Conservation (phyloP, 2,797 vertebrate species). For the Mionectes olivaceus region DNA sequence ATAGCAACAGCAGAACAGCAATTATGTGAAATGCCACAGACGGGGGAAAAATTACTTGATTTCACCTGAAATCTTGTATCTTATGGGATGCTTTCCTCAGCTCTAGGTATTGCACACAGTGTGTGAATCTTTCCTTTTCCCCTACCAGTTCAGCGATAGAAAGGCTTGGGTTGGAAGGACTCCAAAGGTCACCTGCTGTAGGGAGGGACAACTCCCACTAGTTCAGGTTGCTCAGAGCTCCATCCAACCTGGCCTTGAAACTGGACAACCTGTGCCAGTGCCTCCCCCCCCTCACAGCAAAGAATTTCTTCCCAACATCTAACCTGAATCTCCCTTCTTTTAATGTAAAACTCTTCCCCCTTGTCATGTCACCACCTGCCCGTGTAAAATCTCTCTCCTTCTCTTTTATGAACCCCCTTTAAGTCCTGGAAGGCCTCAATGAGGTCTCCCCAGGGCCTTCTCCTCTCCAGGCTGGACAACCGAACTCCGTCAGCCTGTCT, state of each 20-base stretch:
- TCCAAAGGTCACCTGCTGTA: neutral
- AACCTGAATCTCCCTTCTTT: neutral
- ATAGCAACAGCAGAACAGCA: neutral
- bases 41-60: neutral
- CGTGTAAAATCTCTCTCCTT: neutral
- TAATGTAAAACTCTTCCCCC: neutral
- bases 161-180: neutral
- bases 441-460: neutral
- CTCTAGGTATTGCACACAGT: neutral
- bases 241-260: neutral
- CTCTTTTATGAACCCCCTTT: neutral
- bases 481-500: neutral
- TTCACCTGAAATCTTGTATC: neutral
- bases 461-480: neutral
- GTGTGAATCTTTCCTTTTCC: neutral
- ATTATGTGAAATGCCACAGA: neutral
- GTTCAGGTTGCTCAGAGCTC: neutral
- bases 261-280: neutral
- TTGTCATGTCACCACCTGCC: neutral
- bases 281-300: neutral
- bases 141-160: neutral
- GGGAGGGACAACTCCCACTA: neutral
- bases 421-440: neutral
- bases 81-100: neutral
- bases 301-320: neutral